Base-by-base conservation (phyloP, 2,113 vertebrate genomes). In the Cranoglanis bouderius region DNA sequence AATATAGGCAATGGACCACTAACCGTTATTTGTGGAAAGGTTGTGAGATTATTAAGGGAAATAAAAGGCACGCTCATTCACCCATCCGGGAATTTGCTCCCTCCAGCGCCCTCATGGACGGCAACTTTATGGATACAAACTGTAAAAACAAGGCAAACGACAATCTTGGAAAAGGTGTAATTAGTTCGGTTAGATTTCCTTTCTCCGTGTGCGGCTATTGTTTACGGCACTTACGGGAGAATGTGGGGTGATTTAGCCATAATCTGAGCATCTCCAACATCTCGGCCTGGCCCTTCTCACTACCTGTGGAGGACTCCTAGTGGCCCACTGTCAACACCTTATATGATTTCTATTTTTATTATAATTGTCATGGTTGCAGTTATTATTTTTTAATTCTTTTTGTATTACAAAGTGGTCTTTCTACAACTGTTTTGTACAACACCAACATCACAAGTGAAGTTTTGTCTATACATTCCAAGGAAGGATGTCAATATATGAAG, bases 151-250 rank as follows among this genome's bases (percentile, higher is more conserved):
- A 92, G 92, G 94, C 94, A 96, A 94, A 94, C 92, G 96, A 96
- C 96, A 96, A 96, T 96, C 95, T 94, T 91, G 89, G 89, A 91
- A 90, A 93, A 94, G 92, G 94, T 94, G 91, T 93, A 89, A 93
- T 93, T 95, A 93, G 92, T 94, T 94, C 81, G 89, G 92, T 94
- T 93, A 91, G 85, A 90, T 89, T 94, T 67, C 89, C 75, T 91
- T 89, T 88, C 91, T 87, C 86, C 57, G 67, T 88, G 92, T 92
- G 90, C 90, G 89, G 91, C 91, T 93, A 90, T 91, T 88, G 89
- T 89, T 84, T 90, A 89, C 92, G 91, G 92, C 86, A 78, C 21
- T 88, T 90, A 88, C n/a, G 67, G 90, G 89, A 91, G 90, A 92
- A 88, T 85, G 90, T 89, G 89, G 88, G 87, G 92, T 90, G 89